phyloP scores from a whole-genome alignment of 2,888 invertebrate species.

The Gerris lacustris region DNA sequence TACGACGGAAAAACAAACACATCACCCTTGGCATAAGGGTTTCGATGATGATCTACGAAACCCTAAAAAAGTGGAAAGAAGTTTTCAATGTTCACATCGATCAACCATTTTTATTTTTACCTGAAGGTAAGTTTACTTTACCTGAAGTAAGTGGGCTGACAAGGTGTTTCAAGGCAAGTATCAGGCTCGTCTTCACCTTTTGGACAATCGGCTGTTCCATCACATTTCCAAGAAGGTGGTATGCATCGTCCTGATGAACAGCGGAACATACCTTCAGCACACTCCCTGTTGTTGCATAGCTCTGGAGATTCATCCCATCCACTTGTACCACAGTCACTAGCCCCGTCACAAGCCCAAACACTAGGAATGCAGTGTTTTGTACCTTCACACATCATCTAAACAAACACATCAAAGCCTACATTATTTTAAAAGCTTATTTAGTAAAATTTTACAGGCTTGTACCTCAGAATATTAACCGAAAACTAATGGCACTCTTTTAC shows the following conservation, averaged over 20 bases:
- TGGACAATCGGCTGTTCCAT: slow-evolving; percentile 66
- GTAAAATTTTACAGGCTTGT: no score
- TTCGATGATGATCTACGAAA: no score
- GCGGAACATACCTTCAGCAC: slow-evolving; percentile 32
- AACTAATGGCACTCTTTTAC: no score
- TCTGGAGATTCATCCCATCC: slow-evolving; percentile 46
- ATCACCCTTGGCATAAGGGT: no score
- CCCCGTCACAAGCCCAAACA: slow-evolving; percentile 69
- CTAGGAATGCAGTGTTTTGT: slow-evolving; percentile 57
- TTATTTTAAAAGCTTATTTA: background rate
- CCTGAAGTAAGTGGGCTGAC: slow-evolving; percentile 69
- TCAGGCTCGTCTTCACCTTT: slow-evolving; percentile 73
- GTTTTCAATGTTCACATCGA: no score
- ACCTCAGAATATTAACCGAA: no score
- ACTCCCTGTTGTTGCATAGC: slow-evolving; percentile 41
- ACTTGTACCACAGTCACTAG: slow-evolving; percentile 57
- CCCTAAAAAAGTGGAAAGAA: no score
- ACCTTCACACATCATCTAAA: slow-evolving; percentile 49
- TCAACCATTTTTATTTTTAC: no score
- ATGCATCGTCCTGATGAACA: slow-evolving; percentile 51
- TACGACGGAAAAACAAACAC: no score
- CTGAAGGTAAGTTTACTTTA: slow-evolving; percentile 36
- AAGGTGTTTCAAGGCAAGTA: slow-evolving; percentile 47
- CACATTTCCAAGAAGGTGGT: slow-evolving; percentile 68
- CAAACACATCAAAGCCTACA: slow-evolving; percentile 7